phyloP scores from a whole-genome alignment of 2,113 vertebrate species.

The Vicugna pacos region DNA sequence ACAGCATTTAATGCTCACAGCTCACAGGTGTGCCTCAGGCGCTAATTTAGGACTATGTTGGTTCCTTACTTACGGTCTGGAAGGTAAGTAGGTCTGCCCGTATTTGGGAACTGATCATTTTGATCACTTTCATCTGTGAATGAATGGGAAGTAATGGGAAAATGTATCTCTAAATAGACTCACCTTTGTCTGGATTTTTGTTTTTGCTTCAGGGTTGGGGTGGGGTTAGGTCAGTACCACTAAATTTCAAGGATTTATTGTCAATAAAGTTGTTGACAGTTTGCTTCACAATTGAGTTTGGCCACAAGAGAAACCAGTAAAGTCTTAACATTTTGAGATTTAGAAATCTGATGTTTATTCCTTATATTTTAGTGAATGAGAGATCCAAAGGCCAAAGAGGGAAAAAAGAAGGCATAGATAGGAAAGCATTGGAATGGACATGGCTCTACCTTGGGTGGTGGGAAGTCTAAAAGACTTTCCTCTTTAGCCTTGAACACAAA shows the following conservation, averaged over 20 bases:
- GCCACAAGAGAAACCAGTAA: background rate
- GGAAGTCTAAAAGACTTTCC: background rate
- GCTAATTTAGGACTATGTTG: background rate
- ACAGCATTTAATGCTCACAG: background rate
- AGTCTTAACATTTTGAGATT: background rate
- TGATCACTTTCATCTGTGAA: background rate
- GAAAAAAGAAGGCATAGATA: background rate
- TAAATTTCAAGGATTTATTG: constrained; percentile 6
- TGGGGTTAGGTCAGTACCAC: background rate
- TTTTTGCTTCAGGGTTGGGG: too few species aligned
- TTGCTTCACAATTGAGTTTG: background rate
- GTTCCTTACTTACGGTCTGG: background rate
- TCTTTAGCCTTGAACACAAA: background rate
- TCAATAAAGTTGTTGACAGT: background rate
- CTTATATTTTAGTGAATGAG: background rate
- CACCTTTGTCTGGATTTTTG: background rate
- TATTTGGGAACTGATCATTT: background rate
- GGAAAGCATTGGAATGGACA: background rate
- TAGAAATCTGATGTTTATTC: background rate
- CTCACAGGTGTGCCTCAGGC: background rate
- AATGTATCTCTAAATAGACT: constrained; percentile 34
- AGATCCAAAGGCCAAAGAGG: background rate
- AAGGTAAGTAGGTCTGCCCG: background rate
- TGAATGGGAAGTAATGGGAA: constrained; percentile 2
- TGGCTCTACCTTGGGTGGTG: background rate